Conservation (phyloP, 2,797 vertebrate genomes). For the Pangasius macronema region DNA sequence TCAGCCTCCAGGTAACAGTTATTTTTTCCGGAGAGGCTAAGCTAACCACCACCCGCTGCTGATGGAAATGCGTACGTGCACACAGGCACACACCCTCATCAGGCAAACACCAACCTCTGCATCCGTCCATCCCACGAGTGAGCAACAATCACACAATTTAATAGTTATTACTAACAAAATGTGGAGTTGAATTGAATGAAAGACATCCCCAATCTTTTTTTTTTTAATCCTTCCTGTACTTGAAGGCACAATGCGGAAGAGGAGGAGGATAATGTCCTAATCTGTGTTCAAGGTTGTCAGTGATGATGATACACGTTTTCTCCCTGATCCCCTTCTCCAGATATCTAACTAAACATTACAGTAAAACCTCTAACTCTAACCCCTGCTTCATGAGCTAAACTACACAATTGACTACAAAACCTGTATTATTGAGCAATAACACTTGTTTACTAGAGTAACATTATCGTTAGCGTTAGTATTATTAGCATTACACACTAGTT, state of each 20-base stretch:
- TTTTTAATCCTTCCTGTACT: background rate
- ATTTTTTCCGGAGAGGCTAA: constrained; percentile 2
- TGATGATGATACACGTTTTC: constrained; percentile 11
- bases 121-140: background rate
- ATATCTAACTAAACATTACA: background rate
- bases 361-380: background rate
- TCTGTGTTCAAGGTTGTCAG: constrained; percentile 42
- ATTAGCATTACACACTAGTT: background rate
- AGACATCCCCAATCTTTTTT: too few relatives aligned
- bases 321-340: background rate
- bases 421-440: background rate
- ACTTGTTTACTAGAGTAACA: background rate
- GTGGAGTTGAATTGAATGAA: background rate
- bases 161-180: background rate
- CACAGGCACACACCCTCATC: constrained; percentile 22
- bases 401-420: background rate
- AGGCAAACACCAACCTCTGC: background rate
- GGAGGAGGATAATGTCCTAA: constrained; percentile 37
- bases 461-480: background rate
- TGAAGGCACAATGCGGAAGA: constrained; percentile 36
- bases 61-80: constrained; percentile 55
- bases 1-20: background rate
- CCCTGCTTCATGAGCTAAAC: background rate
- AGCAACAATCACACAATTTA: too few relatives aligned
- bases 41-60: constrained; percentile 34